Evolutionary conservation across 2,888 invertebrate species (phyloP).

Genomic region (Rhingia campestris): DNA sequence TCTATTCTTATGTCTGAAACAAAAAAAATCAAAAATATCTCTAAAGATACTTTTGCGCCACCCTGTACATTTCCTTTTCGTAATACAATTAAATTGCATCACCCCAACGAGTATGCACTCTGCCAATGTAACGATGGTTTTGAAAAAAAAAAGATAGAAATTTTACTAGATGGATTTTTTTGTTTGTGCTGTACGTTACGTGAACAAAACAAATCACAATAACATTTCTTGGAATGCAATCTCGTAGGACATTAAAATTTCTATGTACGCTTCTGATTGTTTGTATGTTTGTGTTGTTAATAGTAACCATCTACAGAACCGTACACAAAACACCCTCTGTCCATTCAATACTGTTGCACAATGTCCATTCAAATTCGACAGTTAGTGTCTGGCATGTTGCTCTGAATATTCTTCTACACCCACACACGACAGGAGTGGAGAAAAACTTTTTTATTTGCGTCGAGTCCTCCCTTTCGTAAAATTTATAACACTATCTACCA

Average conservation of each 20-base stretch:
- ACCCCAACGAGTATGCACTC: background rate
- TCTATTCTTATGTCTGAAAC: too few species aligned
- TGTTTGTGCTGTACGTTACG: constrained; percentile 6
- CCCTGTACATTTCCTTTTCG: background rate
- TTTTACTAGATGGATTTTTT: constrained; percentile 5
- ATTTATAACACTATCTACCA: constrained; percentile 57
- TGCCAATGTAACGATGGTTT: constrained; percentile 25
- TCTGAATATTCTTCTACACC: background rate
- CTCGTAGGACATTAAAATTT: constrained; percentile 54
- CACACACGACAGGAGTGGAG: background rate
- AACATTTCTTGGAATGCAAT: constrained; percentile 55
- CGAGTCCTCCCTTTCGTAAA: constrained; percentile 11
- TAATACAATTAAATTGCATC: constrained; percentile 33
- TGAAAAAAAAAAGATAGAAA: background rate
- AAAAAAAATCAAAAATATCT: too few species aligned
- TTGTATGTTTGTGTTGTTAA: constrained; percentile 32
- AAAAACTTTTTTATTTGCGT: constrained; percentile 37
- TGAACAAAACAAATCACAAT: constrained; percentile 61
- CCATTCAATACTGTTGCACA: background rate
- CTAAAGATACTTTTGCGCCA: background rate
- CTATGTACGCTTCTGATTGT: constrained; percentile 42
- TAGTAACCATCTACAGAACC: constrained; percentile 16
- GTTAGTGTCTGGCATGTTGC: constrained; percentile 31
- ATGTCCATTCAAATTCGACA: constrained; percentile 50
- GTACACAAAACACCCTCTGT: background rate